These are phyloP conservation scores for Drosophila mojavensis DNA, from an alignment of 1,140 invertebrate species.

Conservation along the genomic window DNA sequence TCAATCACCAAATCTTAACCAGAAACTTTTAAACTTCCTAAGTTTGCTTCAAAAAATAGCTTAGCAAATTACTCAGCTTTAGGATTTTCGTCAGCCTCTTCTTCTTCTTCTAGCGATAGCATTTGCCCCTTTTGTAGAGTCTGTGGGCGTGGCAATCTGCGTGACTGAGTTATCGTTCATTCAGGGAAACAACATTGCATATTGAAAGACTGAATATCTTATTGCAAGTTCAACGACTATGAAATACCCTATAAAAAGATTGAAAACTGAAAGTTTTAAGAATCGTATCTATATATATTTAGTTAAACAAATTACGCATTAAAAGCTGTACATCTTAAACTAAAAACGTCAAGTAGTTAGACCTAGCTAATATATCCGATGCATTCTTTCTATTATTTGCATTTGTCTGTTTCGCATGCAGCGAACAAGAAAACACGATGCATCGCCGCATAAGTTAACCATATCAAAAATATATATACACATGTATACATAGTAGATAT, in stretches of 20 bases:
- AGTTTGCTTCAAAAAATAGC: background rate
- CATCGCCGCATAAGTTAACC: slow-evolving; percentile 43
- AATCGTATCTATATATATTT: no score
- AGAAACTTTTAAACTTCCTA: background rate
- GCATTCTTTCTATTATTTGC: slow-evolving; percentile 6
- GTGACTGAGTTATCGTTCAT: slow-evolving; percentile 29
- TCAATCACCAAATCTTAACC: slow-evolving; percentile 14
- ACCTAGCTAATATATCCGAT: no score
- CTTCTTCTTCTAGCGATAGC: no score
- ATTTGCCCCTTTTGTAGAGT: background rate
- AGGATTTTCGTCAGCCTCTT: no score
- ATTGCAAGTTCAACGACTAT: no score
- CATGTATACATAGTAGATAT: slow-evolving; percentile 6
- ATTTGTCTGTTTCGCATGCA: slow-evolving; percentile 11
- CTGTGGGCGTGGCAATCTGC: background rate
- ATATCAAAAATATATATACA: slow-evolving; percentile 34
- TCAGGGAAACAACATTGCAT: slow-evolving; percentile 37
- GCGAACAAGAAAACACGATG: slow-evolving; percentile 33
- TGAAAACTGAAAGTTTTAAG: no score
- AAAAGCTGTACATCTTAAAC: no score
- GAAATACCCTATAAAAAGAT: background rate
- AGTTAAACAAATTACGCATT: no score
- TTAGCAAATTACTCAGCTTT: no score
- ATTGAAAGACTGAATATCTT: no score
- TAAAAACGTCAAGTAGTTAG: no score